A percentile compares a stretch with the other conserved stretches of the same genome.
phyloP scores from a whole-genome alignment of 2,113 vertebrate genomes.

The Oncorhynchus mykiss region DNA sequence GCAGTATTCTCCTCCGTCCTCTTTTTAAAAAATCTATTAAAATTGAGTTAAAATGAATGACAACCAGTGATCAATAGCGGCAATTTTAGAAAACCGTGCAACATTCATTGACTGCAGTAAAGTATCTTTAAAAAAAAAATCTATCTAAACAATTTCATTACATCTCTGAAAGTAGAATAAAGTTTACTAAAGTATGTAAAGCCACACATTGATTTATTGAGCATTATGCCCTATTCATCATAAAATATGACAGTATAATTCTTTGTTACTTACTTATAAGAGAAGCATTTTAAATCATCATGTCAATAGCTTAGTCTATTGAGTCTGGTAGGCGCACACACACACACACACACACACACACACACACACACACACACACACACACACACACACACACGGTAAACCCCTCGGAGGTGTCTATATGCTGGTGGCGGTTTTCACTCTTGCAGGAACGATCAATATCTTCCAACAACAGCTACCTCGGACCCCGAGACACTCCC shows the following conservation, averaged over 20 bases:
- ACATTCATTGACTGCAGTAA: slow-evolving; percentile 48
- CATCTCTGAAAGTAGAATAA: slow-evolving; percentile 41
- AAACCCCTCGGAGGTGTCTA: slow-evolving; percentile 27
- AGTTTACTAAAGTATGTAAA: slow-evolving; percentile 23
- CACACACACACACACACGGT: too few relatives aligned
- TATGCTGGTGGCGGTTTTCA: not conserved
- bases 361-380: too few relatives aligned
- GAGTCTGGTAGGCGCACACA: too few relatives aligned
- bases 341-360: too few relatives aligned
- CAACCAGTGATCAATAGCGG: slow-evolving; percentile 57
- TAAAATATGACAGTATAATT: not conserved
- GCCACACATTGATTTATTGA: not conserved
- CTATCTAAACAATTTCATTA: slow-evolving; percentile 55
- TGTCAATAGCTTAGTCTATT: too few relatives aligned
- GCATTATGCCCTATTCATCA: not conserved
- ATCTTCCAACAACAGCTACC: slow-evolving; percentile 64
- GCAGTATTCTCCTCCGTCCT: slow-evolving; percentile 18
- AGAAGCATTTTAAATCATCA: too few relatives aligned
- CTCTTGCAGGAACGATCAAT: slow-evolving; percentile 59
- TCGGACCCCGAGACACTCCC: slow-evolving; percentile 40
- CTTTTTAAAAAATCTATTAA: slow-evolving; percentile 49
- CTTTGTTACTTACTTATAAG: too few relatives aligned
- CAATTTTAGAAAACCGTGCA: slow-evolving; percentile 63
- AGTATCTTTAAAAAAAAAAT: slow-evolving; percentile 52
- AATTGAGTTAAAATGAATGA: slow-evolving; percentile 59